phyloP scores from a whole-genome alignment of 2,113 vertebrate genomes.

The Bothrops jararaca region DNA sequence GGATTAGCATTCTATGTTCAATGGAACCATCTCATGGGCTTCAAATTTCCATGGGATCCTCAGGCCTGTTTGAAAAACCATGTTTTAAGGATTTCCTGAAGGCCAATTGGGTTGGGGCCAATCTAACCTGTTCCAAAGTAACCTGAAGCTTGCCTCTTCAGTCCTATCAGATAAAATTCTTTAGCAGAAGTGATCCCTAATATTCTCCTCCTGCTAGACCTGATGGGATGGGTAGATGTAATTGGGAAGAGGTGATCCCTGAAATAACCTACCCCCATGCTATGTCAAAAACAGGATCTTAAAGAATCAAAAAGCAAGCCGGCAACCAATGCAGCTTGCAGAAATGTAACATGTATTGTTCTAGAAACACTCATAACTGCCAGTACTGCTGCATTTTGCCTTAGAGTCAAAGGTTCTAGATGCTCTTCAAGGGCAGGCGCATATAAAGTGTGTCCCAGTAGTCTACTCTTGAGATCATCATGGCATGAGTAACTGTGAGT shows the following conservation, averaged over 20 bases:
- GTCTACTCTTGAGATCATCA: background rate
- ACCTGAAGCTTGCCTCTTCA: background rate
- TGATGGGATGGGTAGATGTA: background rate
- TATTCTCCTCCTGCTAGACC: background rate
- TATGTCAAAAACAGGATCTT: background rate
- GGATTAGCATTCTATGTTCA: background rate
- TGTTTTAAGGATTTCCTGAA: background rate
- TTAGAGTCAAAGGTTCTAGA: background rate
- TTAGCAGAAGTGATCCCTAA: background rate
- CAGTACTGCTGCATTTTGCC: background rate
- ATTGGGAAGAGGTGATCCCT: background rate
- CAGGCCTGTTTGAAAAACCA: background rate
- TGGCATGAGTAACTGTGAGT: background rate
- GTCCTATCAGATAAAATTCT: background rate
- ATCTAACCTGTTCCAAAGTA: background rate
- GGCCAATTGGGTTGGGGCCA: background rate
- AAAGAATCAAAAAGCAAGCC: background rate
- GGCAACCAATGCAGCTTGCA: background rate
- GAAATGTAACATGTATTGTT: background rate
- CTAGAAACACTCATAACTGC: background rate
- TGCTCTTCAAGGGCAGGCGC: background rate
- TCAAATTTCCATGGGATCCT: background rate
- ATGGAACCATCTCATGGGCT: background rate
- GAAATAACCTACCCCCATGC: background rate
- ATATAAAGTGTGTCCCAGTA: background rate